Base-by-base conservation (phyloP, 2,113 vertebrate species). In the Eurypyga helias region DNA sequence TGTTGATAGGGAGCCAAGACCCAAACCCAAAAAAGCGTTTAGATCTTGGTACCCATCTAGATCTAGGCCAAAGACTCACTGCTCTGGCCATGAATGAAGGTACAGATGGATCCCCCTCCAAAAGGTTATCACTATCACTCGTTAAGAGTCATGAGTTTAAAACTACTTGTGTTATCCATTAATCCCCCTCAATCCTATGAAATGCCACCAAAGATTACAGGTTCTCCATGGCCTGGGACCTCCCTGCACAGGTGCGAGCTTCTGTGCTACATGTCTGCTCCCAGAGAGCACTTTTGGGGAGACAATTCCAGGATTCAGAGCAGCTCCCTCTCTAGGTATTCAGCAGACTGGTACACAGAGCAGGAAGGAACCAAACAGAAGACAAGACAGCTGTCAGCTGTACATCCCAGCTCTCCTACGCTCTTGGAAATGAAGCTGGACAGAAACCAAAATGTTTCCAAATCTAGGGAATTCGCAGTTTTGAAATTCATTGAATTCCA, bases 381-480 rank as follows among this genome's bases (percentile, higher is more conserved):
- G 91, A 96, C 73, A 78, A 79, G 95, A 80, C 94, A 97, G 96
- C 95, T 96, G 94, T 96, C 96, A 95, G 93, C 91, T 97, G 95
- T 85, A 96, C 65, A 62, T 76, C 89, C 48, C 61, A 52, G 52
- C 89, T 87, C 90, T 86, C 80, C 83, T 54, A 58, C 26, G 17
- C 84, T 82, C 49, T 69, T 85, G 48, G 70, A 95, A 96, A 96
- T 72, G 62, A 94, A 91, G 65, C 89, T 96, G 94, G 94, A 95
- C 81, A 91, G 58, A 85, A 89, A 94, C 20, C 93, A 97, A 94
- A 95, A 91, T 69, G 77, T 87, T 94, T 95, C 94, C 89, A 94
- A 91, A 89, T 78, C 87, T 52, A 95, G 77, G 83, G 91, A 96
- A 94, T 89, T 64, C 76, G 29, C 73, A 89, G 73, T 65, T 97